phyloP scores from a whole-genome alignment of 2,113 vertebrate genomes.

The Cepphus grylle region DNA sequence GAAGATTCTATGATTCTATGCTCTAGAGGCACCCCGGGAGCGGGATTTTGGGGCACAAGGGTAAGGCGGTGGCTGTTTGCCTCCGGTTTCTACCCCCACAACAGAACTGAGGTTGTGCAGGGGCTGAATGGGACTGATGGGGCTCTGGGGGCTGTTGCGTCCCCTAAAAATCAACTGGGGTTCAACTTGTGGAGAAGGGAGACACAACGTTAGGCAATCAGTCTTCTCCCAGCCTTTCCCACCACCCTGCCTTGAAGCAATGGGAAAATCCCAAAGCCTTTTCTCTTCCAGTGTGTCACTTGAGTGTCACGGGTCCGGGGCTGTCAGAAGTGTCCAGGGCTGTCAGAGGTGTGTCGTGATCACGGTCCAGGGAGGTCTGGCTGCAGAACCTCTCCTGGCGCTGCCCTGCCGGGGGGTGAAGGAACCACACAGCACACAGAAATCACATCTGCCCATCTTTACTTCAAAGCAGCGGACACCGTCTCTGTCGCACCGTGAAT shows the following conservation, averaged over 20 bases:
- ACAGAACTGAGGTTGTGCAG: background rate
- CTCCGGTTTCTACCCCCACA: fast-evolving
- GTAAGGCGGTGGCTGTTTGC: background rate
- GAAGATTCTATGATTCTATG: too few relatives aligned
- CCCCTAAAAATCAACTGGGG: background rate
- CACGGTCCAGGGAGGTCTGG: background rate
- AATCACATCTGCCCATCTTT: background rate
- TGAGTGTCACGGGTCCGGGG: background rate
- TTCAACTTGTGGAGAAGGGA: background rate
- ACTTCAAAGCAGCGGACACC: background rate
- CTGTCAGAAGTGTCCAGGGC: background rate
- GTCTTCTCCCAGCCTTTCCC: background rate
- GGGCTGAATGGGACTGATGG: background rate
- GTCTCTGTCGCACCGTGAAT: fast-evolving
- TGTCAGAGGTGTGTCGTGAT: fast-evolving
- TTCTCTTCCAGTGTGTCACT: background rate
- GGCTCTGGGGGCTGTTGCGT: too few relatives aligned
- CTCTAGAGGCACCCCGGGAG: fast-evolving
- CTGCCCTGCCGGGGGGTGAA: background rate
- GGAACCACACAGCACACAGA: background rate
- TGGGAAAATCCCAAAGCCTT: background rate
- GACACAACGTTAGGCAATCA: fast-evolving
- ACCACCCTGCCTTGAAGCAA: background rate
- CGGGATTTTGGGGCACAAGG: background rate
- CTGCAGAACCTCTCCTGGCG: background rate